phyloP scores from a whole-genome alignment of 2,797 vertebrate species.

The Galago senegalensis region DNA sequence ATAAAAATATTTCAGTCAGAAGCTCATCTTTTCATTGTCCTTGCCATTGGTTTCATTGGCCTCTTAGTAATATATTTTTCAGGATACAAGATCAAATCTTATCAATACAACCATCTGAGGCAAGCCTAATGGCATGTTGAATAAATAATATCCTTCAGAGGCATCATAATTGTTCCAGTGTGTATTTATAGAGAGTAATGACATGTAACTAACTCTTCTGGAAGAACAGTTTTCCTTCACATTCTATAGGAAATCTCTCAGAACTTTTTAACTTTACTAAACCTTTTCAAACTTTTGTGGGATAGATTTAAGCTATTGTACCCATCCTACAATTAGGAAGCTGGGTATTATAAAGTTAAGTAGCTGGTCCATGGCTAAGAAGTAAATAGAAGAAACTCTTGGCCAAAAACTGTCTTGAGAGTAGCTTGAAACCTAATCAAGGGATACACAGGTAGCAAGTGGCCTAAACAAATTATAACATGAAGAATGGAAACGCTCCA shows the following conservation, averaged over 20 bases:
- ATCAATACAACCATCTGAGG: conserved; percentile 54
- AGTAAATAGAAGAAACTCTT: not conserved
- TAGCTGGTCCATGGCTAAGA: not conserved
- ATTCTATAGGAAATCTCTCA: conserved; percentile 57
- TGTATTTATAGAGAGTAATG: conserved; percentile 70
- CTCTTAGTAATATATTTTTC: conserved; percentile 55
- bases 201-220: conserved; percentile 49
- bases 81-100: conserved; percentile 65
- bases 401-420: not conserved
- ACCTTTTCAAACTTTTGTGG: not conserved
- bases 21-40: conserved; percentile 52
- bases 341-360: conserved; percentile 18
- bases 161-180: conserved; percentile 64
- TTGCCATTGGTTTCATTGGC: conserved; percentile 50
- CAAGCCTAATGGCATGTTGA: conserved; percentile 60
- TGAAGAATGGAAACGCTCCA: not conserved
- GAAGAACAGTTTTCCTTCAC: conserved; percentile 46
- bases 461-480: not conserved
- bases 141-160: conserved; percentile 72
- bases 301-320: not conserved
- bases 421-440: not conserved
- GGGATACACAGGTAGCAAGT: not conserved
- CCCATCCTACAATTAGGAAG: conserved; percentile 1
- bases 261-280: conserved; percentile 62
- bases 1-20: conserved; percentile 54